Conservation (phyloP, 2,113 vertebrate genomes). For the Nansenia antarctica region DNA sequence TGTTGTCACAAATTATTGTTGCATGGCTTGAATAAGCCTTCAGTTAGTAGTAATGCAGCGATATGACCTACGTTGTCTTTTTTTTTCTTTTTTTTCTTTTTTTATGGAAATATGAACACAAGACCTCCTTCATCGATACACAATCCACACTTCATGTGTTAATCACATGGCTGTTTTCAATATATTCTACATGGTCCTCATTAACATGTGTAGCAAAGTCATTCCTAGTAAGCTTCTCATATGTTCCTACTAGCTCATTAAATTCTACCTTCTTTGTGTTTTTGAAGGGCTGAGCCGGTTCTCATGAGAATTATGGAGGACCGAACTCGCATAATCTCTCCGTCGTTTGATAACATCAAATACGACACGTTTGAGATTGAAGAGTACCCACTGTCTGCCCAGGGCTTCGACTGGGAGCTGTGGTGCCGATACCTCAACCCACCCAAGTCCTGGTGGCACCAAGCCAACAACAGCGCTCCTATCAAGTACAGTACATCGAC, state of each 20-base stretch:
- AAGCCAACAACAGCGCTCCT: conserved; percentile 89
- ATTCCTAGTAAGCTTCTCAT: neutral
- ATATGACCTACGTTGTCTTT: neutral
- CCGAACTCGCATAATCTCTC: conserved; percentile 91
- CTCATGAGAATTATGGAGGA: conserved; percentile 94
- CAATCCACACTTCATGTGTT: too few species aligned
- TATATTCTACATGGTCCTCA: neutral
- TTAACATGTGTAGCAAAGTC: neutral
- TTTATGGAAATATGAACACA: too few species aligned
- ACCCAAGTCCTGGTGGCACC: conserved; percentile 94
- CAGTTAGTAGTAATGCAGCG: too few species aligned
- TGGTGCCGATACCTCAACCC: conserved; percentile 98
- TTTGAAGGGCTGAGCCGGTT: conserved; percentile 91
- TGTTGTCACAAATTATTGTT: too few species aligned
- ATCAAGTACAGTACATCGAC: conserved; percentile 82
- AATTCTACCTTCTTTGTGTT: conserved; percentile 17
- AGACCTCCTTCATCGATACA: too few species aligned
- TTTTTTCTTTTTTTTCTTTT: too few species aligned
- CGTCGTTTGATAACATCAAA: conserved; percentile 98
- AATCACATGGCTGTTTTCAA: neutral
- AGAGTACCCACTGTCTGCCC: conserved; percentile 93
- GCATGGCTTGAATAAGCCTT: too few species aligned
- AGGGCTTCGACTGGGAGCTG: conserved; percentile 98
- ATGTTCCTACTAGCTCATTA: neutral
- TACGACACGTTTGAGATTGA: conserved; percentile 98